Conservation (phyloP, 2,888 invertebrate species). For the Nomada fabriciana region DNA sequence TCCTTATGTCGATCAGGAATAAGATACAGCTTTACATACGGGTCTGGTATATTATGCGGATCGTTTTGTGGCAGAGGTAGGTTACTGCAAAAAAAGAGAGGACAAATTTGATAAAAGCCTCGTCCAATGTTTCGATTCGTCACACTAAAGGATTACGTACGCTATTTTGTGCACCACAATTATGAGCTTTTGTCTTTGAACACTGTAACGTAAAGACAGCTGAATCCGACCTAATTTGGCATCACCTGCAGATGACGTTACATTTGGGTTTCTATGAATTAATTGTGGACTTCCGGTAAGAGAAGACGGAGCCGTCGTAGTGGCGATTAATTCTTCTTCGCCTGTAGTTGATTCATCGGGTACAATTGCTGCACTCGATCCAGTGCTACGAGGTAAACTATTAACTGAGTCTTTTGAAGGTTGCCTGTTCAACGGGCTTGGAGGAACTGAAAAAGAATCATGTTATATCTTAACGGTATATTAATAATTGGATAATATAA, state of each 20-base stretch:
- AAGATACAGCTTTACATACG: constrained; percentile 95
- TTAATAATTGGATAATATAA: constrained; percentile 26
- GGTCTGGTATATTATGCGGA: constrained; percentile 93
- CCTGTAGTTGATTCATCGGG: constrained; percentile 58
- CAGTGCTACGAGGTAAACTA: constrained; percentile 73
- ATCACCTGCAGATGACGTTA: constrained; percentile 89
- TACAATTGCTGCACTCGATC: constrained; percentile 64
- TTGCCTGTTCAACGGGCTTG: constrained; percentile 80
- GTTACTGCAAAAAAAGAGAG: constrained; percentile 86
- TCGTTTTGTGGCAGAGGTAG: constrained; percentile 90
- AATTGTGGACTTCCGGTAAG: constrained; percentile 83
- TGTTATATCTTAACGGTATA: background rate
- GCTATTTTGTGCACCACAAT: constrained; percentile 95
- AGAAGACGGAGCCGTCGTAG: constrained; percentile 78
- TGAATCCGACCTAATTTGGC: constrained; percentile 92
- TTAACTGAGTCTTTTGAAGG: constrained; percentile 80
- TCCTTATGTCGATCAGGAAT: constrained; percentile 94
- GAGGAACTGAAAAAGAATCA: constrained; percentile 69
- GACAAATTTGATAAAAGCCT: background rate
- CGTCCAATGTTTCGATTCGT: background rate
- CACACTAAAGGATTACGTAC: constrained; percentile 86
- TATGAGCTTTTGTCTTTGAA: constrained; percentile 92
- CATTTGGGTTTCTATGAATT: constrained; percentile 87
- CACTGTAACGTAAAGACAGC: constrained; percentile 93
- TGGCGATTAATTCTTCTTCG: constrained; percentile 79